These are phyloP conservation scores for Aurelia sp. DNA, from an alignment of 30 jellyfish, hydroid and myxozoan genomes.

Conservation along the genomic window DNA sequence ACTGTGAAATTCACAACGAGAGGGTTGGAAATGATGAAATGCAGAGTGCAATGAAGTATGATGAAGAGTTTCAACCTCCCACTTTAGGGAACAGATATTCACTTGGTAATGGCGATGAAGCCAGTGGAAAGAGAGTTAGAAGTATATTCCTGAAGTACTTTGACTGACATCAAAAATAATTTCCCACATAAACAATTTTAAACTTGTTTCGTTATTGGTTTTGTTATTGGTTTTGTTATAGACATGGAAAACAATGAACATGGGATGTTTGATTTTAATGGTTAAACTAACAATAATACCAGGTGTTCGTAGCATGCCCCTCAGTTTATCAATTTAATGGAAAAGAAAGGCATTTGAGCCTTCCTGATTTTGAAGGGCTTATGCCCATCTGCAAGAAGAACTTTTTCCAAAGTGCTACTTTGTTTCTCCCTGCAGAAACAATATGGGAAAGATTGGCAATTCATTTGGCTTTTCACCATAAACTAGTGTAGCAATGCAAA, in stretches of 20 bases:
- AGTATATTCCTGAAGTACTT: conserved; percentile 31
- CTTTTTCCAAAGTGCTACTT: too few species aligned
- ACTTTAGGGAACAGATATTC: conserved; percentile 3
- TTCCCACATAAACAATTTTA: not conserved
- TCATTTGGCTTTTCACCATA: too few species aligned
- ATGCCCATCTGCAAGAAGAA: too few species aligned
- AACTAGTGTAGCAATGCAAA: too few species aligned
- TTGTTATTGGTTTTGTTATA: not conserved
- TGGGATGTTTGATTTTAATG: not conserved
- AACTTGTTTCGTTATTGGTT: not conserved
- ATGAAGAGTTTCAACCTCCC: conserved; percentile 7
- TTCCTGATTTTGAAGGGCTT: too few species aligned
- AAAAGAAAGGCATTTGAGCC: too few species aligned
- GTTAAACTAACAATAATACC: not conserved
- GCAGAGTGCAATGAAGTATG: conserved; percentile 21
- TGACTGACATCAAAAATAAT: not conserved
- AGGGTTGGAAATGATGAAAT: conserved; percentile 6
- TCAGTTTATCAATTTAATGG: too few species aligned
- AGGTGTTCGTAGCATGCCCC: too few species aligned
- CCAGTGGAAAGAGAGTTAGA: conserved; percentile 29
- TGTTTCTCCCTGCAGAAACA: too few species aligned
- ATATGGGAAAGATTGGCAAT: too few species aligned
- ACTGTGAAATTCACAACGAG: conserved; percentile 42
- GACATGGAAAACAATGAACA: not conserved
- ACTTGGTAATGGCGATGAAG: conserved; percentile 21